phyloP scores from a whole-genome alignment of 2,888 invertebrate species.

The Neocrepidodera transversa region DNA sequence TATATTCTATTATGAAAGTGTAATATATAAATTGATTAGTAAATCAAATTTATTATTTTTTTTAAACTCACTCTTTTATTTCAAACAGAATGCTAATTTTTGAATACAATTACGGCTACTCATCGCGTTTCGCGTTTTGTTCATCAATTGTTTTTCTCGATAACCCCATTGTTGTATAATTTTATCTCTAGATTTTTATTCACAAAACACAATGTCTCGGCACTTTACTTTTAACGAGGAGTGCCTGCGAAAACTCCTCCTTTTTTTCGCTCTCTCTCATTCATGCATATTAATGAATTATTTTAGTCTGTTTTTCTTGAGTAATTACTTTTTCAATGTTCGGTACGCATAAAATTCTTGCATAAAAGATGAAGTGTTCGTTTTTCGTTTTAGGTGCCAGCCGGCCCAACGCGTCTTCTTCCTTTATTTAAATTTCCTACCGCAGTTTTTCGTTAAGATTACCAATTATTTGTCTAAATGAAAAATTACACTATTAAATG shows the following conservation, averaged over 20 bases:
- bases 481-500: not conserved
- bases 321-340: slow-evolving; percentile 24
- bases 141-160: not conserved
- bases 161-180: slow-evolving; percentile 6
- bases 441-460: not conserved
- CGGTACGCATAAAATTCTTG: slow-evolving; percentile 16
- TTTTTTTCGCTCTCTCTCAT: slow-evolving; percentile 14
- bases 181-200: not conserved
- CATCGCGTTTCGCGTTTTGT: no score
- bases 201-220: slow-evolving; percentile 13
- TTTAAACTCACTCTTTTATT: no score
- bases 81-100: no score
- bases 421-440: not conserved
- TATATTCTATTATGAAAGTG: no score
- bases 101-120: no score
- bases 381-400: slow-evolving; percentile 1
- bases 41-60: no score
- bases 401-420: not conserved
- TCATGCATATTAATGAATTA: slow-evolving; percentile 29
- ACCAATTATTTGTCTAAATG: not conserved
- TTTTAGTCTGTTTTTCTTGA: slow-evolving; percentile 25
- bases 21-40: no score
- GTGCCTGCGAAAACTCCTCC: slow-evolving; percentile 7
- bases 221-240: slow-evolving; percentile 19
- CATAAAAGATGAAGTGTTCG: slow-evolving; percentile 18